Base-by-base conservation (phyloP, 2,113 vertebrate species). In the Brachypodius melanocephalos region DNA sequence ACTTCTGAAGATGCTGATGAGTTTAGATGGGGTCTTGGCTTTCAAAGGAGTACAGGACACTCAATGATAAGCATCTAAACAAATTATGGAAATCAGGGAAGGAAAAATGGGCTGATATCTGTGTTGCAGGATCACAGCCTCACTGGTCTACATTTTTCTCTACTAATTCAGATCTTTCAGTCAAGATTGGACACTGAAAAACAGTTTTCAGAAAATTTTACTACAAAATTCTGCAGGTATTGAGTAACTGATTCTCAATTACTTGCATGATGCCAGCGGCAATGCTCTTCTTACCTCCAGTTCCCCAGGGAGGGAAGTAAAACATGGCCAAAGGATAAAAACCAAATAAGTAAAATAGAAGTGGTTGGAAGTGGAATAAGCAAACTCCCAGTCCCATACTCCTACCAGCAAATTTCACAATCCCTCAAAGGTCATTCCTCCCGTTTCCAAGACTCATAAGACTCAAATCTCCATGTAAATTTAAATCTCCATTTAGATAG, bases 191-290 rank as follows among this genome's bases (percentile, higher is more conserved):
- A 81, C 5, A 8, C 22, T 26, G 54, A 32, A 46, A 57, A 31
- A 36, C 6, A 54, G 5, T 8, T 58, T 83, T 57, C 42, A 69
- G 32, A 20, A 88, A 83, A 26, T 49, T 69, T 66, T 45, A 8
- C 36, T 20, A 21, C 29, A 74, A 55, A 65, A 66, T 28, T 28
- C 19, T 52, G 10, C 24, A 77, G 14, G 14, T 84, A 40, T 21
- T 67, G 42, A 63, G 59, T 31, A 51, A 88, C 5, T 65, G 7
- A 58, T 76, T 72, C 42, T 77, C 62, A 76, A 15, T 57, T 31
- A 17, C 4, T 31, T 74, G 8, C 43, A 29, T 71, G 63, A 48
- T 0, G 9, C 2, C 0, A 6, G 7, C 26, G 12, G 15, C 29
- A 77, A 42, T 15, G 8, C 6, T 32, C 9, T 55, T 57, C 42